Evolutionary conservation across 2,888 invertebrate species (phyloP), one percentile per base, ranked within the genome.

Genomic region (Calameuta filiformis): DNA sequence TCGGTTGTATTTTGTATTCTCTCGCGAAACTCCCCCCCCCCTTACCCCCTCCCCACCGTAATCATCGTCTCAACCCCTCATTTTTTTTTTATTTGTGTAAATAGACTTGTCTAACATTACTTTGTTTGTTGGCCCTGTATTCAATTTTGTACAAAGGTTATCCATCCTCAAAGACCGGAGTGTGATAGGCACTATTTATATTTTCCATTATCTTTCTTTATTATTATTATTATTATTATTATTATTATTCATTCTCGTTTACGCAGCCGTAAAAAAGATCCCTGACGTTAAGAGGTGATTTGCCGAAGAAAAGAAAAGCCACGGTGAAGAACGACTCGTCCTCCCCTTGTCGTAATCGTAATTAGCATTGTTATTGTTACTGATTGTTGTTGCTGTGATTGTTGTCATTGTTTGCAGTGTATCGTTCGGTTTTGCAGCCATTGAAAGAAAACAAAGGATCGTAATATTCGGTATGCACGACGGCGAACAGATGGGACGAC

Each of bases 121-220:
- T 85, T 84, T 83, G 83, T 82, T 80, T 86, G 83, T 89, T 87
- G 88, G 89, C 89, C 89, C 90, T 90, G 90, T 89, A 89, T 88
- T 88, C 80, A 88, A 90, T 87, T 90, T 90, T 90, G 90, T 90
- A 90, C 90, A 88, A 88, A 84, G 81, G 81, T 89, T 78, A 81
- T 78, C 81, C 81, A 83, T 87, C 40, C 40, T 40, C 40, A 85
- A 87, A 87, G 83, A 88, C 87, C 85, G 85, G 86, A 86, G 71
- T 35, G 86, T 85, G 86, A 85, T 89, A 89, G 89, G 90, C 90
- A 90, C 89, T 89, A 85, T 89, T 87, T 87, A 86, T 86, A 84
- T 80, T 82, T 31, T 69, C 33, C 33, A 30, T 69, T 69, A 33
- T 75, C 69, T 31, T 69, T 33, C 12, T 69, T 12, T 69, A 11